Evolutionary conservation across 1,140 invertebrate genomes (phyloP), one percentile per base, ranked within the genome.

Genomic region (Pseudomyrmex gracilis): DNA sequence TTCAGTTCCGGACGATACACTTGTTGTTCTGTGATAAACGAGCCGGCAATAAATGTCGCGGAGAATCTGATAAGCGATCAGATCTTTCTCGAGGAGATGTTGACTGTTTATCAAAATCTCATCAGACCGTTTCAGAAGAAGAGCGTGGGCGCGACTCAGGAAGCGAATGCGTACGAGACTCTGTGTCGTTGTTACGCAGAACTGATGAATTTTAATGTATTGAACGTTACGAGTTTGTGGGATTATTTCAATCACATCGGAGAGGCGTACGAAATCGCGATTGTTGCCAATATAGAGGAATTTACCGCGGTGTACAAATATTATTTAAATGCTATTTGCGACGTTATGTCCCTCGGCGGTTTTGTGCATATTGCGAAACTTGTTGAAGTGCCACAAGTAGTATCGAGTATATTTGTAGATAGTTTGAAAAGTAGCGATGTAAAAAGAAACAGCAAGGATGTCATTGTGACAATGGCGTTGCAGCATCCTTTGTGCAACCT

Each of bases 291-390:
- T 93, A 95, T 96, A 92, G 96, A 97, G 71, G 96, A 97, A 92
- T 96, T 96, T 93, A 95, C 97, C 83, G 95, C 95, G 84, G 94
- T 97, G 49, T 98, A 97, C 90, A 96, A 95, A 90, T 95, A 95
- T 87, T 98, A 98, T 94, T 95, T 97, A 60, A 95, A 95, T 90
- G 94, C 95, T 82, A 95, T 98, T 91, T 97, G 97, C 92, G 97
- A 98, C 94, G 94, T 97, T 74, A 95, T 97, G 87, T 96, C 96
- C 86, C 95, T 97, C 76, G 95, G 95, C 89, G 97, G 97, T 74
- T 97, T 97, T 93, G 92, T 95, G 71, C 95, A 96, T 88, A 96
- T 97, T 73, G 95, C 95, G 67, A 95, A 95, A 91, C 91, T 96
- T 64, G 93, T 97, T 78, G 95, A 96, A 89, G 93, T 96, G 57